Conservation (phyloP, 2,888 invertebrate genomes). For the Conus canariensis region DNA sequence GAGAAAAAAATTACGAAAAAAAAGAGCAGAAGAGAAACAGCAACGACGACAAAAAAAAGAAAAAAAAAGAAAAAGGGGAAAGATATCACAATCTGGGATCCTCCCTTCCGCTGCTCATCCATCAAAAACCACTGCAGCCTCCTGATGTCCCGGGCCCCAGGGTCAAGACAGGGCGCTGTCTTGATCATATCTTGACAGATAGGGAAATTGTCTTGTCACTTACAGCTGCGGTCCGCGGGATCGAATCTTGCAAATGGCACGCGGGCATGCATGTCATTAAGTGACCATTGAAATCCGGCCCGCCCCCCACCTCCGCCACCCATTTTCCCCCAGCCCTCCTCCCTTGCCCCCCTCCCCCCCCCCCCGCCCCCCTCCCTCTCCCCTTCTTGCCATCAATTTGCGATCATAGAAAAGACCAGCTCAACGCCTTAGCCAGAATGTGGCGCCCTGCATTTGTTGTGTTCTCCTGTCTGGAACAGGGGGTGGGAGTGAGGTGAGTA, state of each 20-base stretch:
- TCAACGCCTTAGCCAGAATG: background rate
- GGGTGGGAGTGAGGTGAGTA: background rate
- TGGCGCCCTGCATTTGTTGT: background rate
- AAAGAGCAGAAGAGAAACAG: background rate
- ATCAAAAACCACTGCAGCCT: background rate
- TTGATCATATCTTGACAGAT: conserved; percentile 21
- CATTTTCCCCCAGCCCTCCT: too few relatives aligned
- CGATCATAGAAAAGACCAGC: background rate
- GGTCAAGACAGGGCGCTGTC: background rate
- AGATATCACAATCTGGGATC: background rate
- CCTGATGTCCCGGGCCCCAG: too few relatives aligned
- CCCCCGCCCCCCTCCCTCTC: too few relatives aligned
- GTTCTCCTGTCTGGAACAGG: background rate
- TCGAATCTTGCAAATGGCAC: background rate
- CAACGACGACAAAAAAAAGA: background rate
- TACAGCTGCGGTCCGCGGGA: background rate
- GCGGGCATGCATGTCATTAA: conserved; percentile 19
- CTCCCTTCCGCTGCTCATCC: background rate
- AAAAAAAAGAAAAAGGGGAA: background rate
- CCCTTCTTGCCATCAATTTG: background rate
- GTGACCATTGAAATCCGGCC: background rate
- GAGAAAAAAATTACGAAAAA: background rate
- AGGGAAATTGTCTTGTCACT: conserved; percentile 29
- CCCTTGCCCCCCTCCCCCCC: too few relatives aligned
- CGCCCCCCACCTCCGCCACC: background rate